Evolutionary conservation across 2,113 vertebrate genomes (phyloP), one percentile per base, ranked within the genome.

Genomic region (Hystrix brachyura): DNA sequence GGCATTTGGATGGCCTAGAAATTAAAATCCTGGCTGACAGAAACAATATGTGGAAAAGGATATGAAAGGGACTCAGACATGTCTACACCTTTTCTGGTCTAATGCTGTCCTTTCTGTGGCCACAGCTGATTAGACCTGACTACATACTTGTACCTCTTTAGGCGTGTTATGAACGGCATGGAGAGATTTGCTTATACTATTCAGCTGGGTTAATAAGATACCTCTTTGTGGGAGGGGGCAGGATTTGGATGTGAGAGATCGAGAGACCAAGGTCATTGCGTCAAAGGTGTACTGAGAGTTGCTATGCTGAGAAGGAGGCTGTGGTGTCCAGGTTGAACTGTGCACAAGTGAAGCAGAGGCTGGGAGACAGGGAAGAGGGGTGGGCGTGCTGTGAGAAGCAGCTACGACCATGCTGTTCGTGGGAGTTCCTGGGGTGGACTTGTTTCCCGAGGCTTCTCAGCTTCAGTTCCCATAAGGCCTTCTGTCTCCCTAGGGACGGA

Each of bases 1-100:
- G 48, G 71, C 48, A 67, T 64, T 59, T 59, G n/a, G 18, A 46
- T 57, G 27, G 17, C 13, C 51, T 43, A 34, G 25, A 65, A 85
- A 25, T 25, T 71, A n/a, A 51, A 91, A 60, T 12, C 3, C 34
- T 74, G 60, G 23, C 23, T 57, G 8, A 48, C 48, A 90, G 80
- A 81, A 67, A 51, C 90, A 96, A 46, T 51, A 32, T 69, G 92
- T 69, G 96, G 78, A 46, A 23, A 72, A n/a, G 64, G 57, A 25
- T 43, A 27, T 7, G 23, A 19, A 67, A n/a, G n/a, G 57, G n/a
- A n/a, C 55, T 67, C 17, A 32, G 74, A 46, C 46, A 7, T 2
- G 38, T 74, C 90, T 18, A 23, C 19, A n/a, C 15, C 55, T 29
- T 29, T 59, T 72, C 48, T 57, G 55, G 32, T 17, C n/a, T 72